Evolutionary conservation across 2,888 invertebrate genomes (phyloP).

Genomic region (Drosophila paramelanica): DNA sequence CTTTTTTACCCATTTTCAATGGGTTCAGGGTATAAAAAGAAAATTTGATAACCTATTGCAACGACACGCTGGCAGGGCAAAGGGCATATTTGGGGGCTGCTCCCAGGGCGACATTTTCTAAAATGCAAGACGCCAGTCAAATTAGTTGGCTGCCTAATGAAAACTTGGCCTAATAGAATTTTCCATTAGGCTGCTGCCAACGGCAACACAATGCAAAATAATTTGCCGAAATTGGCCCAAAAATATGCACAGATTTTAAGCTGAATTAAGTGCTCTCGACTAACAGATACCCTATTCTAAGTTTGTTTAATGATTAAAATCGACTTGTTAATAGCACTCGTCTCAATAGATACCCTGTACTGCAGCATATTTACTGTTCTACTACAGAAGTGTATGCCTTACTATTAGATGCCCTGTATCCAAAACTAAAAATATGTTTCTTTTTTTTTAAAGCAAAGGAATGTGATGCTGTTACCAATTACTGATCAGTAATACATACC

Average conservation of each 20-base stretch:
- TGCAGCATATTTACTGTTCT: too few relatives aligned
- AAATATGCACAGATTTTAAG: slow-evolving; percentile 2
- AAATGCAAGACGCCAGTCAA: slow-evolving; percentile 49
- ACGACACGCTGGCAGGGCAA: slow-evolving; percentile 1
- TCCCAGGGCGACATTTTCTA: slow-evolving; percentile 40
- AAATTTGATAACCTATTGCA: slow-evolving; percentile 25
- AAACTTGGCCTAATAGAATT: slow-evolving; percentile 63
- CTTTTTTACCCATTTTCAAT: too few relatives aligned
- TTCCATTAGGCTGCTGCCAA: slow-evolving; percentile 42
- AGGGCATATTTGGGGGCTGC: not conserved
- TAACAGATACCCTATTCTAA: not conserved
- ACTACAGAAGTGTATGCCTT: too few relatives aligned
- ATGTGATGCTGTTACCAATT: too few relatives aligned
- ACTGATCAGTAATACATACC: too few relatives aligned
- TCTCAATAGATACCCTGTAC: not conserved
- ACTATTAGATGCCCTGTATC: too few relatives aligned
- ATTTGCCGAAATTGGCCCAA: slow-evolving; percentile 4
- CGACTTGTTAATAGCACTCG: too few relatives aligned
- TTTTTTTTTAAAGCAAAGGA: too few relatives aligned
- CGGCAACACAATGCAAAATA: slow-evolving; percentile 9
- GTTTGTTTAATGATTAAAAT: too few relatives aligned
- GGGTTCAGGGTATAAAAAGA: too few relatives aligned
- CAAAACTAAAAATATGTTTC: too few relatives aligned
- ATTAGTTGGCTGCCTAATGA: slow-evolving; percentile 67
- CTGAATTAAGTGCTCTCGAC: not conserved